Conservation (phyloP, 2,888 invertebrate genomes). For the Hirtodrosophila trivittata region DNA sequence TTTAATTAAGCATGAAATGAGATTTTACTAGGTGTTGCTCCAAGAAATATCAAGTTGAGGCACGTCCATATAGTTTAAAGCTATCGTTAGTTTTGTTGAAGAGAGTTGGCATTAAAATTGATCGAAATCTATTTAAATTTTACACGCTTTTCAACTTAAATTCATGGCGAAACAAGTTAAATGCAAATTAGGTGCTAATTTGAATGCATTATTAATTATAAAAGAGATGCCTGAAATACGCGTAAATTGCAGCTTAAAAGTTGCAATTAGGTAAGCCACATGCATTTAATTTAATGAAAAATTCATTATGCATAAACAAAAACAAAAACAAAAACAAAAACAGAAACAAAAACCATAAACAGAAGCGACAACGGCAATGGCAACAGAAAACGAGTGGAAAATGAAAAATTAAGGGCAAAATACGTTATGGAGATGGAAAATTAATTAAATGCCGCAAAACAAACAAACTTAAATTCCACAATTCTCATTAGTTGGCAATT, state of each 20-base stretch:
- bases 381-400: too few species aligned
- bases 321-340: slow-evolving; percentile 4
- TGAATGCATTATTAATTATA: slow-evolving; percentile 10
- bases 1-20: slow-evolving; percentile 73
- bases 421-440: too few species aligned
- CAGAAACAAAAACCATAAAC: slow-evolving; percentile 19
- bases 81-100: too few species aligned
- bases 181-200: background rate
- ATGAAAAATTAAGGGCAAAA: too few species aligned
- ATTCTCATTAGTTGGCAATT: slow-evolving; percentile 31
- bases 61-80: too few species aligned
- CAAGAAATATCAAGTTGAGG: slow-evolving; percentile 20
- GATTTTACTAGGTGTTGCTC: slow-evolving; percentile 61
- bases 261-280: slow-evolving; percentile 41
- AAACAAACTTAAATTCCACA: slow-evolving; percentile 22
- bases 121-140: too few species aligned
- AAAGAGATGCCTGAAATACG: slow-evolving; percentile 11
- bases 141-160: background rate
- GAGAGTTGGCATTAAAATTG: too few species aligned
- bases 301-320: background rate
- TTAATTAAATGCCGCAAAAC: slow-evolving; percentile 25
- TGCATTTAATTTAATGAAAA: slow-evolving; percentile 24
- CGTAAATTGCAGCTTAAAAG: slow-evolving; percentile 29
- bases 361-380: background rate
- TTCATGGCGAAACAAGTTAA: background rate